Evolutionary conservation across 2,888 invertebrate genomes (phyloP).

Genomic region (Diarsia brunnea): DNA sequence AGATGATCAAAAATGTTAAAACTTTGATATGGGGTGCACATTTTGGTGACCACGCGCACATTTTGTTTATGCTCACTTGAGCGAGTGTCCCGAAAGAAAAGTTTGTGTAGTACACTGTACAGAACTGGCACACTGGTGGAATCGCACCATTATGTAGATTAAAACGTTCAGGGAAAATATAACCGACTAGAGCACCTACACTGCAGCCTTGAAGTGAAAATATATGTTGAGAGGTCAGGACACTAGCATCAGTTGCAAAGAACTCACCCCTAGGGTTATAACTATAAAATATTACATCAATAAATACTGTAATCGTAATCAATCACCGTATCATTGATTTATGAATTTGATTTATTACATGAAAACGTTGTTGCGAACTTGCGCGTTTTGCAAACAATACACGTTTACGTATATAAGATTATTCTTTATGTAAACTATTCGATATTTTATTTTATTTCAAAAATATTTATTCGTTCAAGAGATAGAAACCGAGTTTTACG

Average conservation of each 20-base stretch:
- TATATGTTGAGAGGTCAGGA: not conserved
- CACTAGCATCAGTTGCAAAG: not conserved
- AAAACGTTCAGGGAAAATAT: not conserved
- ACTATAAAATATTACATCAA: not conserved
- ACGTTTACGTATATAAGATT: not conserved
- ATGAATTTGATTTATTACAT: constrained; percentile 12
- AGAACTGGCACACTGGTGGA: no score
- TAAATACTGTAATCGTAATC: constrained; percentile 20
- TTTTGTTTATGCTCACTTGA: no score
- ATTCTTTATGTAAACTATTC: constrained; percentile 9
- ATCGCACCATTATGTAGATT: not conserved
- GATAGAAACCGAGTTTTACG: not conserved
- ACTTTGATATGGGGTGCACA: not conserved
- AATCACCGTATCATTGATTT: constrained; percentile 31
- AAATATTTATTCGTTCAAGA: not conserved
- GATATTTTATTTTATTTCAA: not conserved
- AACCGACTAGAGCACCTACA: not conserved
- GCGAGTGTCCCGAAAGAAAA: no score
- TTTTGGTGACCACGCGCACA: no score
- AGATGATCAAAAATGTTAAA: not conserved
- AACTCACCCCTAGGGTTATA: not conserved
- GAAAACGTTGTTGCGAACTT: constrained; percentile 18
- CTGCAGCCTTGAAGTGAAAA: not conserved
- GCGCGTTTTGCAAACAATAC: constrained; percentile 15
- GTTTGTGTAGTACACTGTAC: no score